phyloP scores from a whole-genome alignment of 2,113 vertebrate genomes.

The Rhadina sibilatrix region DNA sequence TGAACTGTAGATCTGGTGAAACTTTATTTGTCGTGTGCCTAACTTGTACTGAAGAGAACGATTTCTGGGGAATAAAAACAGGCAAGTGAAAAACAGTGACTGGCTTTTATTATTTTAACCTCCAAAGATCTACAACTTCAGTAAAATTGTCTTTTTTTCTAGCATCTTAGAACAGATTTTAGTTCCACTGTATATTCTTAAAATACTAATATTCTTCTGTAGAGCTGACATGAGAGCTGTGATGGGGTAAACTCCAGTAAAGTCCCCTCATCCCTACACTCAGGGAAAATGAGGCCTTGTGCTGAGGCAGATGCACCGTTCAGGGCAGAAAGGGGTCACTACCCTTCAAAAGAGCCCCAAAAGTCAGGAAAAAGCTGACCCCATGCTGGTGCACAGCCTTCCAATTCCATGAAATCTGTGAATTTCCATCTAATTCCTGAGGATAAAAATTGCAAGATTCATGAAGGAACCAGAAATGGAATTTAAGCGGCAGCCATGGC shows the following conservation, averaged over 20 bases:
- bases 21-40: constrained; percentile 44
- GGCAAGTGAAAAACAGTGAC: neutral
- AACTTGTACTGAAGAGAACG: constrained; percentile 48
- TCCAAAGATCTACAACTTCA: neutral
- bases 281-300: neutral
- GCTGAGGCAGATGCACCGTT: neutral
- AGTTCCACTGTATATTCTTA: neutral
- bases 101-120: neutral
- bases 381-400: accelerated
- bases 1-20: neutral
- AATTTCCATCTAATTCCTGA: neutral
- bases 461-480: accelerated
- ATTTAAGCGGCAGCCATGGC: neutral
- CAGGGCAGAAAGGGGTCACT: neutral
- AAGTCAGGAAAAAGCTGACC: neutral
- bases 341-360: neutral
- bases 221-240: neutral
- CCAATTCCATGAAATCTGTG: accelerated
- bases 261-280: neutral
- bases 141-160: neutral
- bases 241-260: neutral
- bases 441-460: neutral
- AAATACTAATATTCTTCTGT: neutral
- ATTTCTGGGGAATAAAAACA: constrained; percentile 50
- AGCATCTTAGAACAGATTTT: neutral